phyloP scores from a whole-genome alignment of 2,797 vertebrate species.

The Mus caroli region DNA sequence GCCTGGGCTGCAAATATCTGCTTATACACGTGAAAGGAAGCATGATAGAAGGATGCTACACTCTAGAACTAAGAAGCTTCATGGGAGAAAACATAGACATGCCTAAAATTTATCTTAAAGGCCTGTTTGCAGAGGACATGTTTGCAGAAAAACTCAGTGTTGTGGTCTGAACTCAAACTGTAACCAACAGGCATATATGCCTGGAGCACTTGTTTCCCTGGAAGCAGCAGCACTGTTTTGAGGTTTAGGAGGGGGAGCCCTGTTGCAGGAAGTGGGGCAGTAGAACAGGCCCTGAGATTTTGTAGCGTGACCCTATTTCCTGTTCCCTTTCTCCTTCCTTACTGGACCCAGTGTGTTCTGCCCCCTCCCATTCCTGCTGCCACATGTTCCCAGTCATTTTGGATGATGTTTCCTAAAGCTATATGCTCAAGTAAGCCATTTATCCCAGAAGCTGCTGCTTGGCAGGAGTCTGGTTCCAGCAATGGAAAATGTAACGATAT shows the following conservation, averaged over 20 bases:
- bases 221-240: neutral
- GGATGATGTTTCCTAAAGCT: neutral
- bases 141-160: neutral
- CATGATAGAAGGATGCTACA: neutral
- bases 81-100: neutral
- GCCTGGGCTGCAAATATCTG: neutral
- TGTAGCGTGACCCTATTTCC: neutral
- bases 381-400: neutral
- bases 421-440: neutral
- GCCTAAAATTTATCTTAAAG: neutral
- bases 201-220: no score
- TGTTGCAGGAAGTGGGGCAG: neutral
- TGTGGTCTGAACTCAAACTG: neutral
- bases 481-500: neutral
- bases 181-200: neutral
- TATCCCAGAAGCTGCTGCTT: neutral
- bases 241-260: neutral
- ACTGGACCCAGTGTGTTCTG: neutral
- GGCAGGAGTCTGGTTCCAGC: no score
- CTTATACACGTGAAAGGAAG: neutral
- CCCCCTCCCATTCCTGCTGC: neutral
- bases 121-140: neutral
- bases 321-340: neutral
- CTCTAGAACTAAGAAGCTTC: conserved; percentile 4
- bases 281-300: neutral